Evolutionary conservation across 2,797 vertebrate genomes (phyloP).

Genomic region (Scyliorhinus canicula): DNA sequence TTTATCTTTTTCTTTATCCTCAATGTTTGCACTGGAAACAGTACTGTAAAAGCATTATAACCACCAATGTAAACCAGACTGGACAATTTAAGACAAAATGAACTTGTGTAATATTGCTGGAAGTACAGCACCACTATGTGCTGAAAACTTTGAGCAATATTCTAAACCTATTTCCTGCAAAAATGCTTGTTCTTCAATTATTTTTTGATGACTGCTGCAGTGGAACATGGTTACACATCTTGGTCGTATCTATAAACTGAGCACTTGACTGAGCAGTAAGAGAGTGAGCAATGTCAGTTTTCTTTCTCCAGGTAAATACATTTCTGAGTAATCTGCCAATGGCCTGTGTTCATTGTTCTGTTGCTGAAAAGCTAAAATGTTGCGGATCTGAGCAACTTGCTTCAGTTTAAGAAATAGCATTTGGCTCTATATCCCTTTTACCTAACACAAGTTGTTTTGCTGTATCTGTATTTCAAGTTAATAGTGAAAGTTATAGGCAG

Average conservation of each 20-base stretch:
- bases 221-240: background rate
- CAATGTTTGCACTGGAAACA: background rate
- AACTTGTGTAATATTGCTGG: background rate
- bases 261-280: background rate
- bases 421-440: background rate
- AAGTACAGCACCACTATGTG: too few species aligned
- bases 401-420: background rate
- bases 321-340: background rate
- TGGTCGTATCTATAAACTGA: background rate
- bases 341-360: background rate
- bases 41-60: background rate
- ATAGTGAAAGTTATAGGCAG: background rate
- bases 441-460: background rate
- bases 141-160: background rate
- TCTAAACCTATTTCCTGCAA: background rate
- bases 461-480: background rate
- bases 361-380: background rate
- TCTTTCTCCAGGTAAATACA: background rate
- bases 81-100: background rate
- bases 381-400: background rate
- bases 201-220: background rate
- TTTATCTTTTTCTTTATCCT: background rate
- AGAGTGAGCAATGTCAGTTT: background rate
- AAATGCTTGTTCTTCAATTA: background rate
- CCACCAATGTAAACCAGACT: background rate